phyloP scores from a whole-genome alignment of 2,888 invertebrate species.

The Orthonevra nobilis region DNA sequence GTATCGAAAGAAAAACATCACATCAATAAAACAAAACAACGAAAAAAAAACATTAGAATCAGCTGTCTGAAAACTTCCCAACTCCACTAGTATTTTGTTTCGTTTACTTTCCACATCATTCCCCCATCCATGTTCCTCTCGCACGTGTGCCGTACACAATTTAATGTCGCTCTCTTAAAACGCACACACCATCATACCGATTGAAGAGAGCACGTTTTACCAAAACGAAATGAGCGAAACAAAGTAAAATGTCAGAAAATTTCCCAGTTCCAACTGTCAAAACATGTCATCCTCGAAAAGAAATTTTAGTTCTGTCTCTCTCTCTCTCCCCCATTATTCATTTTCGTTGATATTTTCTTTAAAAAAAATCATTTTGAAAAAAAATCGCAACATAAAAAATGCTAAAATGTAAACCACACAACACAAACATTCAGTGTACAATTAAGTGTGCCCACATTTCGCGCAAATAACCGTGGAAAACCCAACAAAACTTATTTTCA shows the following conservation, averaged over 20 bases:
- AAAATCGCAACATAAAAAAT: conserved; percentile 50
- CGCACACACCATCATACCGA: no score
- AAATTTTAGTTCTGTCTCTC: conserved; percentile 60
- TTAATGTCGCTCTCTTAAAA: conserved; percentile 37
- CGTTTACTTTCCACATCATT: conserved; percentile 22
- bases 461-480: conserved; percentile 18
- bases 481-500: conserved; percentile 17
- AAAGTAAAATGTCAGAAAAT: conserved; percentile 60
- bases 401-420: conserved; percentile 38
- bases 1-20: neutral
- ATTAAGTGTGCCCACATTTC: conserved; percentile 36
- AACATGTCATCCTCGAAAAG: conserved; percentile 67
- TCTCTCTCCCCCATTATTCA: conserved; percentile 67
- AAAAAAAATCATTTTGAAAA: conserved; percentile 45
- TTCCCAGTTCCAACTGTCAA: conserved; percentile 69
- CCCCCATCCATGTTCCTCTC: conserved; percentile 44
- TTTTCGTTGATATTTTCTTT: conserved; percentile 69
- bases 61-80: conserved; percentile 54
- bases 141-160: conserved; percentile 63
- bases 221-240: conserved; percentile 43
- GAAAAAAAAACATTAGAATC: conserved; percentile 6
- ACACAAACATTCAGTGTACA: conserved; percentile 45
- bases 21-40: no score
- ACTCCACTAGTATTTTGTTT: conserved; percentile 36
- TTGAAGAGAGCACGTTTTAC: neutral